These are phyloP conservation scores for Malurus splendens DNA, from an alignment of 2,797 vertebrate species.

Conservation along the genomic window DNA sequence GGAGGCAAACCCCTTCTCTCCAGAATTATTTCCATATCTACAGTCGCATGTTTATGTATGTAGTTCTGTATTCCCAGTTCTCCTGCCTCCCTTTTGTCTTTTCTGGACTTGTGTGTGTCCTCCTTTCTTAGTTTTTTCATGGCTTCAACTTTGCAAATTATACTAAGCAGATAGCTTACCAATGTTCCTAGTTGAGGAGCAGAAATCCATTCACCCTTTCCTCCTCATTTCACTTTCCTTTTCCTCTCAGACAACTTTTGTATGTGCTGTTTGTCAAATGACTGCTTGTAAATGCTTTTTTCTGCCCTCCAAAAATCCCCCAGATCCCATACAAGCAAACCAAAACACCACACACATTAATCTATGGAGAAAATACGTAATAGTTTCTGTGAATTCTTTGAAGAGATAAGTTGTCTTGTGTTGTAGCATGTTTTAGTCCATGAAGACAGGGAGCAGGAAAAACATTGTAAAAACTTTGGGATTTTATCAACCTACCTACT, in stretches of 20 bases:
- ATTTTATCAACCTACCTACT: constrained; percentile 4
- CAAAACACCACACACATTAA: background rate
- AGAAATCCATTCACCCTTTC: background rate
- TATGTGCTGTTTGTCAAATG: background rate
- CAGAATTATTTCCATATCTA: background rate
- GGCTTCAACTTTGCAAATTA: background rate
- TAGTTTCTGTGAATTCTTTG: background rate
- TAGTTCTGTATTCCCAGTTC: background rate
- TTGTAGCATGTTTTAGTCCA: background rate
- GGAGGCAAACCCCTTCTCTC: background rate
- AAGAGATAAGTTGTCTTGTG: background rate
- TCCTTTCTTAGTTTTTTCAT: background rate
- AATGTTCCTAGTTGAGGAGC: background rate
- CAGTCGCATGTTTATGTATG: background rate
- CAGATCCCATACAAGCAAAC: background rate
- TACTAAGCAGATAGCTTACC: background rate
- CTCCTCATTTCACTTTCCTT: background rate
- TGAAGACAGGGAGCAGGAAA: background rate
- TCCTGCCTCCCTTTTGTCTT: background rate
- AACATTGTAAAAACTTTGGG: background rate
- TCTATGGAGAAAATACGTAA: background rate
- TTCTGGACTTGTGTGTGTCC: background rate
- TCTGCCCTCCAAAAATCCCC: background rate
- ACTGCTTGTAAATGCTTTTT: background rate
- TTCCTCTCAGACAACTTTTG: background rate